Evolutionary conservation across 2,888 invertebrate genomes (phyloP).

Genomic region (Schizaphis graminum): DNA sequence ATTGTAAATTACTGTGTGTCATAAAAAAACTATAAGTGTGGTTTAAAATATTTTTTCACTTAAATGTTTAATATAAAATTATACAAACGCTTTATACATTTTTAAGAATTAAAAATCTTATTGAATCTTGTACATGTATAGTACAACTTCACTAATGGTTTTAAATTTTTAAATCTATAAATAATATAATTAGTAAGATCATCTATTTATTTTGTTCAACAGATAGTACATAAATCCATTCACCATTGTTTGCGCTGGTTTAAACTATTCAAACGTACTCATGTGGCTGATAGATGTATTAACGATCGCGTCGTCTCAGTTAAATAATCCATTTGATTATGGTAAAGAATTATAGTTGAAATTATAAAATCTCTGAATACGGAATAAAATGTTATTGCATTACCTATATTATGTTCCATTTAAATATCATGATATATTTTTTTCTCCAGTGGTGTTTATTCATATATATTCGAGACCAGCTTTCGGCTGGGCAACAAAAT

Average conservation of each 20-base stretch:
- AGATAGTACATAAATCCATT: neutral
- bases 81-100: neutral
- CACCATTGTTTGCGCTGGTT: neutral
- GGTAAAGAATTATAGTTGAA: neutral
- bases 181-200: neutral
- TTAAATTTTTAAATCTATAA: neutral
- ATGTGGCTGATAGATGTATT: neutral
- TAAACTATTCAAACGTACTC: neutral
- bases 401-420: neutral
- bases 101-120: neutral
- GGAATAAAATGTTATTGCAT: neutral
- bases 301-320: neutral
- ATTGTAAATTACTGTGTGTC: neutral
- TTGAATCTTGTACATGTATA: neutral
- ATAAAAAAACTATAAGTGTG: neutral
- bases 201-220: neutral
- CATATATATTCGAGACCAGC: neutral
- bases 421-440: neutral
- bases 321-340: neutral
- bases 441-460: neutral
- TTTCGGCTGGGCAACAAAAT: neutral
- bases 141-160: neutral
- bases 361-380: neutral
- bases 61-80: neutral
- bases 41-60: neutral